These are phyloP conservation scores for Pogonomyrmex barbatus DNA, from an alignment of 1,140 invertebrate species.

Conservation along the genomic window DNA sequence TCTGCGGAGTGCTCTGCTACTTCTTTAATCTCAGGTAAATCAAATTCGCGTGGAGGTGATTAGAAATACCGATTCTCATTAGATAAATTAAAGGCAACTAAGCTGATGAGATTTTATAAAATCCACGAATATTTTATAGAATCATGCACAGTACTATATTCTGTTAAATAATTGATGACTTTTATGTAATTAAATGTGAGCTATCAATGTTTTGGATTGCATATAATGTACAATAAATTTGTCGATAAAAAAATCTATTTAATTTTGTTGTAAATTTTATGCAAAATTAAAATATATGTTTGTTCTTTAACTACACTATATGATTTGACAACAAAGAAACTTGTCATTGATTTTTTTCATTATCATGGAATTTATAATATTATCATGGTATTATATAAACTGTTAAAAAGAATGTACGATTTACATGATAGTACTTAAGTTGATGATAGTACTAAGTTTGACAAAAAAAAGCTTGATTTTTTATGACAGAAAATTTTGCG, in stretches of 20 bases:
- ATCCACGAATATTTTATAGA: neutral
- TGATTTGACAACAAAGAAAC: neutral
- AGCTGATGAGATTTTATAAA: conserved; percentile 11
- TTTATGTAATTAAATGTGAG: neutral
- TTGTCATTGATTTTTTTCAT: neutral
- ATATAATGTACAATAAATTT: neutral
- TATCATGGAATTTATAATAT: neutral
- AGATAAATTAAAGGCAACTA: neutral
- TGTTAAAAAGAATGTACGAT: too few species aligned
- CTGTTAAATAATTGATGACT: neutral
- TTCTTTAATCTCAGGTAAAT: conserved; percentile 84
- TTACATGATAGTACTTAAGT: too few species aligned
- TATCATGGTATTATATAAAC: neutral
- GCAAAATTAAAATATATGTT: neutral
- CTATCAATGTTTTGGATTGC: neutral
- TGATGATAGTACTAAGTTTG: too few species aligned
- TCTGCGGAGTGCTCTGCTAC: conserved; percentile 83
- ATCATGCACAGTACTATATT: neutral
- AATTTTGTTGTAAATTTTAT: neutral
- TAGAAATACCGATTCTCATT: too few species aligned
- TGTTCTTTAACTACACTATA: neutral
- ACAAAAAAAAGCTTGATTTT: too few species aligned
- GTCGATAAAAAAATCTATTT: neutral
- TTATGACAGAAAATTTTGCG: too few species aligned
- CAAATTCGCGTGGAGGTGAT: neutral